Evolutionary conservation across 2,797 vertebrate genomes (phyloP).

Genomic region (Acridotheres tristis): DNA sequence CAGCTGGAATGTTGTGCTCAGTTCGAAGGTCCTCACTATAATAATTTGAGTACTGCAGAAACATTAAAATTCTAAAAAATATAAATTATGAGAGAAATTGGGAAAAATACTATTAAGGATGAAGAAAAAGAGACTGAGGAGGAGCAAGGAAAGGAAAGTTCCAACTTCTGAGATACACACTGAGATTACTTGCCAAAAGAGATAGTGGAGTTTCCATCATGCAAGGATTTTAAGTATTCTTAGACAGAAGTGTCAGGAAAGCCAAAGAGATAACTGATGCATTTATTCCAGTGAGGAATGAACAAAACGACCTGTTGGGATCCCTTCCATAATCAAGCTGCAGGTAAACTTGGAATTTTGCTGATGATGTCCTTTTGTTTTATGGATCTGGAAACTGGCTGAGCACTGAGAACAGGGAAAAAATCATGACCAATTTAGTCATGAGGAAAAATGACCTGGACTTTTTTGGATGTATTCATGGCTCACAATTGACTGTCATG

Average conservation of each 20-base stretch:
- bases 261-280: background rate
- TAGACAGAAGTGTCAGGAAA: background rate
- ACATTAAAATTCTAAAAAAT: background rate
- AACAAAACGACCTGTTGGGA: background rate
- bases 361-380: background rate
- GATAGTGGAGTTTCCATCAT: background rate
- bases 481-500: background rate
- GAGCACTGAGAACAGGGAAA: background rate
- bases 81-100: background rate
- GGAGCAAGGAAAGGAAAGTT: background rate
- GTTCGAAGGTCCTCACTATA: background rate
- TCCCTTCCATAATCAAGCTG: background rate
- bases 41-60: background rate
- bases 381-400: background rate
- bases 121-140: background rate
- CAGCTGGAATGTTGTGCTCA: background rate
- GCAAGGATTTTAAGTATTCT: background rate
- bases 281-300: background rate
- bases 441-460: background rate
- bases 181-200: background rate
- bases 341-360: background rate
- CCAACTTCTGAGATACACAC: background rate
- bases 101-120: background rate
- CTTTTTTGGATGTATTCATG: background rate
- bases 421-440: background rate